phyloP scores from a whole-genome alignment of 2,888 invertebrate species.

The Drosophila paucipuncta region DNA sequence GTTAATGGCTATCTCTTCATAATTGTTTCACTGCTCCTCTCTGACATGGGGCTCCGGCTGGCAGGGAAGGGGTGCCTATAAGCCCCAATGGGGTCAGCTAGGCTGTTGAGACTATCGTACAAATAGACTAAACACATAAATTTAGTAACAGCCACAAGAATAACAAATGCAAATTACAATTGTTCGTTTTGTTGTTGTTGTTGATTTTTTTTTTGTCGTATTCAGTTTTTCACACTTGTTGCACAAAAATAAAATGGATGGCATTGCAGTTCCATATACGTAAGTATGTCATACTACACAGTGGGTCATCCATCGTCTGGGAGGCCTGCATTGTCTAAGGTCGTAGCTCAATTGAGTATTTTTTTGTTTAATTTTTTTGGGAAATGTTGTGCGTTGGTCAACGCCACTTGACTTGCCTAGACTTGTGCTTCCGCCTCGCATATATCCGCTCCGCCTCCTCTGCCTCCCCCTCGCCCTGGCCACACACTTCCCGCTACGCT shows the following conservation, averaged over 20 bases:
- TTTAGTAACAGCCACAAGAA: constrained; percentile 39
- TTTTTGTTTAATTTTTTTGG: constrained; percentile 15
- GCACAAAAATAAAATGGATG: constrained; percentile 32
- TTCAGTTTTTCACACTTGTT: constrained; percentile 47
- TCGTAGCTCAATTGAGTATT: constrained; percentile 37
- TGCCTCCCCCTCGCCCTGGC: background rate
- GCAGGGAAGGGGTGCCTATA: constrained; percentile 6
- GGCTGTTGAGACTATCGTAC: constrained; percentile 23
- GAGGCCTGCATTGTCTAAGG: constrained; percentile 28
- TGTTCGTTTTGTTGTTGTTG: background rate
- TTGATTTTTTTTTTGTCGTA: background rate
- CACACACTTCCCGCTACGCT: background rate
- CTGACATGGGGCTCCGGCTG: background rate
- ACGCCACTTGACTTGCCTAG: constrained; percentile 3
- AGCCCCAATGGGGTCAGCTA: constrained; percentile 50
- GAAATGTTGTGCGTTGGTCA: constrained; percentile 5
- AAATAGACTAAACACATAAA: constrained; percentile 46
- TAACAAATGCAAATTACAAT: constrained; percentile 45
- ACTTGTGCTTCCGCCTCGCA: constrained; percentile 11
- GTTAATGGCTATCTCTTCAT: background rate
- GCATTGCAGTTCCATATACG: constrained; percentile 32
- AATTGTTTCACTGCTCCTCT: constrained; percentile 14
- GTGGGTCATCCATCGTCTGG: constrained; percentile 9
- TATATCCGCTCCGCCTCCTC: background rate
- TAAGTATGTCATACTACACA: background rate